These are phyloP conservation scores for Catamblyrhynchus diadema DNA, from an alignment of 2,797 vertebrate genomes.

Conservation along the genomic window DNA sequence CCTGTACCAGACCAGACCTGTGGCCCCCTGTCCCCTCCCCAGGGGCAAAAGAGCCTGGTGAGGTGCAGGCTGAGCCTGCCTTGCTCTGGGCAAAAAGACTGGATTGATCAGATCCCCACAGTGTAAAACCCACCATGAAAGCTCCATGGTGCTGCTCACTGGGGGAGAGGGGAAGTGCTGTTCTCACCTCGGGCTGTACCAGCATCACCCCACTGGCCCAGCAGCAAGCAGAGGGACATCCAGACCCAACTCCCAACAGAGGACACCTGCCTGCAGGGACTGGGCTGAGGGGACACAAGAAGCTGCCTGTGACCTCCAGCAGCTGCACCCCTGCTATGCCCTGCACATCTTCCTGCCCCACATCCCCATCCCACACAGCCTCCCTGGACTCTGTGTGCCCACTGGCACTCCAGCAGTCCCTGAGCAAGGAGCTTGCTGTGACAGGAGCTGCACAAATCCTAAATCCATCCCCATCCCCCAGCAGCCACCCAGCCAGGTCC, in stretches of 20 bases:
- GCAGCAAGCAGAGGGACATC: not conserved
- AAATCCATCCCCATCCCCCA: not conserved
- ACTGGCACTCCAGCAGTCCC: not conserved
- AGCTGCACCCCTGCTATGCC: not conserved
- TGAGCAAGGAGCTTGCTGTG: not conserved
- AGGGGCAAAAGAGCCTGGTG: not conserved
- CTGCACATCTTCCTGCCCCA: too few relatives aligned
- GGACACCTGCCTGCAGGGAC: not conserved
- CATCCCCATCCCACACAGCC: fast-evolving
- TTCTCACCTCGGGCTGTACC: not conserved
- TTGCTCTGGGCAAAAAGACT: not conserved
- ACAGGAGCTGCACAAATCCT: not conserved
- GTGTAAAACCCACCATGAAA: fast-evolving
- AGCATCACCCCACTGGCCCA: not conserved
- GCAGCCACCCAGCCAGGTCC: not conserved
- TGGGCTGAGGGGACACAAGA: not conserved
- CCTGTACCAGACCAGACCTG: not conserved
- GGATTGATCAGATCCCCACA: fast-evolving
- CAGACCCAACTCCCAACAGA: fast-evolving
- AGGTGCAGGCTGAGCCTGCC: not conserved
- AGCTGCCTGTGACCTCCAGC: not conserved
- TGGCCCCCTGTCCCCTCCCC: fast-evolving
- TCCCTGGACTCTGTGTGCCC: not conserved
- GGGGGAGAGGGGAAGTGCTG: fast-evolving
- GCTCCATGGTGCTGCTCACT: fast-evolving